Percentiles rank a stretch among this genome's conserved stretches.
Evolutionary conservation across 2,888 invertebrate species (phyloP).

Genomic region (Stomorhina lunata): DNA sequence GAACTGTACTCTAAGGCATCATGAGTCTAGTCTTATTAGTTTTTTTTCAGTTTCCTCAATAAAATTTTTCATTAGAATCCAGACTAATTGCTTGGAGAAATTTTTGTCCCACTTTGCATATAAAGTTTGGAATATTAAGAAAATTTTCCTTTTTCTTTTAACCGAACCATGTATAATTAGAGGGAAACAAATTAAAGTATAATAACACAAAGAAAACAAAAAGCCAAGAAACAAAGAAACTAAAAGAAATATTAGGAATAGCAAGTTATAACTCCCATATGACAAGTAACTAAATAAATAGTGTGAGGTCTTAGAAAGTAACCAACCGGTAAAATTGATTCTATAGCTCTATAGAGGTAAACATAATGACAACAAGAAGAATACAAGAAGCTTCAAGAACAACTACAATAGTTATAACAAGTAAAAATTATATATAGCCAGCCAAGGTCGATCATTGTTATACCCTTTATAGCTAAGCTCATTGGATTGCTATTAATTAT

Average conservation of each 20-base stretch:
- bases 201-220: neutral
- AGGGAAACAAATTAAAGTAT: slow-evolving; percentile 5
- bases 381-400: neutral
- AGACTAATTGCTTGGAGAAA: too few relatives aligned
- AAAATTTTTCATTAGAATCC: too few relatives aligned
- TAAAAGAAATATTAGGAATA: neutral
- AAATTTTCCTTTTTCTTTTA: neutral
- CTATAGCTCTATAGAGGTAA: slow-evolving; percentile 7
- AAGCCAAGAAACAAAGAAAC: slow-evolving; percentile 1
- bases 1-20: too few relatives aligned
- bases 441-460: too few relatives aligned
- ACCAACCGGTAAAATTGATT: slow-evolving; percentile 26
- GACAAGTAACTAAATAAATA: slow-evolving; percentile 21
- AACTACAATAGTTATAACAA: neutral
- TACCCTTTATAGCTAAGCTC: too few relatives aligned
- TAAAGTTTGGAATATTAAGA: neutral
- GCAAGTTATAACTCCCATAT: slow-evolving; percentile 48
- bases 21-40: too few relatives aligned
- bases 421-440: too few relatives aligned
- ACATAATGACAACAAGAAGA: neutral
- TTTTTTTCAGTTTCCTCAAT: too few relatives aligned
- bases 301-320: slow-evolving; percentile 15
- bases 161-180: slow-evolving; percentile 5
- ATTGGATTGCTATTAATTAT: too few relatives aligned
- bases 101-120: neutral